phyloP scores from a whole-genome alignment of 2,888 invertebrate genomes.

The Eristalinus aeneus region DNA sequence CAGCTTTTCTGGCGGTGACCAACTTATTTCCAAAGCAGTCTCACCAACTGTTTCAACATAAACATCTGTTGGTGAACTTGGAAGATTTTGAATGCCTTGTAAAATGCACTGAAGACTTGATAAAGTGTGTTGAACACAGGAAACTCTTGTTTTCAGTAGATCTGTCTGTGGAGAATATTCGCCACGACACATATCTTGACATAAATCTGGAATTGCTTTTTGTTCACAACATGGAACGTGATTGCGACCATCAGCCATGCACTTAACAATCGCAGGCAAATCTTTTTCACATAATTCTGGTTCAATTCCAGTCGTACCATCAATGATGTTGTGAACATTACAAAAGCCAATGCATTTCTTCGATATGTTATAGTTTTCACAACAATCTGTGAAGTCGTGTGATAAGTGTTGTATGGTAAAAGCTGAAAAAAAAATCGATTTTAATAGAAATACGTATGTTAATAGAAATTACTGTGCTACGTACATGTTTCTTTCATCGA shows the following conservation, averaged over 20 bases:
- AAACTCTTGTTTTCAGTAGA: constrained; percentile 91
- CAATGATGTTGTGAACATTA: constrained; percentile 88
- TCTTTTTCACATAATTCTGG: constrained; percentile 91
- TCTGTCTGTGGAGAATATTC: constrained; percentile 93
- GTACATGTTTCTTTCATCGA: constrained; percentile 26
- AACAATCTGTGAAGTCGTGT: constrained; percentile 92
- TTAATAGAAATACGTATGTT: background rate
- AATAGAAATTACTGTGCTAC: background rate
- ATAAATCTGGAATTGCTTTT: constrained; percentile 91
- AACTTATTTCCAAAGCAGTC: constrained; percentile 86
- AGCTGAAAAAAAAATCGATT: constrained; percentile 18
- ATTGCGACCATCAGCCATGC: constrained; percentile 91
- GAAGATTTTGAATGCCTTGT: constrained; percentile 87
- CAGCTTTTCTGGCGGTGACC: constrained; percentile 86
- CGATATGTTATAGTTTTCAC: constrained; percentile 86
- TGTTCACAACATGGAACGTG: constrained; percentile 92
- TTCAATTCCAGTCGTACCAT: constrained; percentile 89
- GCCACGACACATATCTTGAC: constrained; percentile 92
- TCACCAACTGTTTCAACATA: constrained; percentile 88
- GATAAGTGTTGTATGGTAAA: constrained; percentile 79
- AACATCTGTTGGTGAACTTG: constrained; percentile 87
- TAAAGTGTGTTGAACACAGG: constrained; percentile 91
- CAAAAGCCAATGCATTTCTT: constrained; percentile 89
- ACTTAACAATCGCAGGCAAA: constrained; percentile 89
- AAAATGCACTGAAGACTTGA: constrained; percentile 91